These are phyloP conservation scores for Periophthalmus magnuspinnatus DNA, from an alignment of 2,797 vertebrate genomes.

Conservation along the genomic window DNA sequence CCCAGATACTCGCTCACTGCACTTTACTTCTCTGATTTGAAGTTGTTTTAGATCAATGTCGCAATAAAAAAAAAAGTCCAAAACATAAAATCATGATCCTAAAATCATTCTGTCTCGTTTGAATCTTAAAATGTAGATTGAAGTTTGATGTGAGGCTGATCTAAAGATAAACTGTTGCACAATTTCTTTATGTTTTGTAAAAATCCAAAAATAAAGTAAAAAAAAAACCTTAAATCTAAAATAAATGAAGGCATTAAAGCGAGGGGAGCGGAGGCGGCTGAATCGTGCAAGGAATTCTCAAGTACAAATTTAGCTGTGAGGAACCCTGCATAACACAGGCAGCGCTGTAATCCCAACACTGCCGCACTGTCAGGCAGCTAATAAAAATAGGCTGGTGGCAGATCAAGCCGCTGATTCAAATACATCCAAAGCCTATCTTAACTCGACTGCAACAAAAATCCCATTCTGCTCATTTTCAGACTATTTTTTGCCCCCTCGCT, in stretches of 20 bases:
- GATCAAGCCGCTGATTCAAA: conserved; percentile 80
- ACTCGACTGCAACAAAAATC: conserved; percentile 73
- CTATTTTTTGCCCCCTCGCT: conserved; percentile 38
- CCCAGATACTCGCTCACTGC: too few species aligned
- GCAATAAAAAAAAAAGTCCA: too few species aligned
- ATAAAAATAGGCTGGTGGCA: conserved; percentile 82
- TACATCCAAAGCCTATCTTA: conserved; percentile 78
- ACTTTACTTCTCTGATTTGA: too few species aligned
- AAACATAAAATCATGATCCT: too few species aligned
- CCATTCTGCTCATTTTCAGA: conserved; percentile 66
- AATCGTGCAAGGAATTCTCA: conserved; percentile 67
- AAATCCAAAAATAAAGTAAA: conserved; percentile 34
- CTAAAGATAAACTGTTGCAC: not conserved
- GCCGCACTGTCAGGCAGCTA: conserved; percentile 79
- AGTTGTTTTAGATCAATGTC: too few species aligned
- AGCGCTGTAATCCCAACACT: conserved; percentile 77
- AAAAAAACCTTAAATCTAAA: conserved; percentile 61
- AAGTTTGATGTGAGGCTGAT: not conserved
- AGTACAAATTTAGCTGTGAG: conserved; percentile 70
- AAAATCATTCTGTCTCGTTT: too few species aligned
- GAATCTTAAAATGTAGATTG: too few species aligned
- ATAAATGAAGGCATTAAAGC: conserved; percentile 61
- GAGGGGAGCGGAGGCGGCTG: conserved; percentile 47
- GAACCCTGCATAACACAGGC: conserved; percentile 73
- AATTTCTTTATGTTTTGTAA: not conserved